Conservation (phyloP, 2,888 invertebrate species). For the Psylliodes chrysocephalus region DNA sequence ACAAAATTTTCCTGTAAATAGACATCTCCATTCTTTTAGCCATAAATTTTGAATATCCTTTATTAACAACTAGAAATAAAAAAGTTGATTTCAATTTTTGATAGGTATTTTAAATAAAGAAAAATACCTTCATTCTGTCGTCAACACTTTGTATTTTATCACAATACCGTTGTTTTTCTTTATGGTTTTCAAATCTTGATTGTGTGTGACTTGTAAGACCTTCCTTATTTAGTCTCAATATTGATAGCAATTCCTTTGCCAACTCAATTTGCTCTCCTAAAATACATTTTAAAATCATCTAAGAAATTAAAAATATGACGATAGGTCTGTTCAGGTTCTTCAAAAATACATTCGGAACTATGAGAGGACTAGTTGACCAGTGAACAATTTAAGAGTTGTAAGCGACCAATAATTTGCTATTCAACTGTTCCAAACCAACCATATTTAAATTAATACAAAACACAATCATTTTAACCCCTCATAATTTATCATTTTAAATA, state of each 20-base stretch:
- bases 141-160: conserved; percentile 43
- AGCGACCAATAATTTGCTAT: no score
- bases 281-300: no score
- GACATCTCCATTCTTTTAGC: conserved; percentile 72
- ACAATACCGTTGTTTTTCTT: conserved; percentile 49
- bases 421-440: no score
- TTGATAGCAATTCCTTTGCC: conserved; percentile 52
- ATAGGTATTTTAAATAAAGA: no score
- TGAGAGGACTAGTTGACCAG: no score
- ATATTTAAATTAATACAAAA: no score
- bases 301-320: no score
- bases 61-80: conserved; percentile 68
- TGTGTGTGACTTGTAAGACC: conserved; percentile 39
- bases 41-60: conserved; percentile 71
- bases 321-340: no score
- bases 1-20: conserved; percentile 70
- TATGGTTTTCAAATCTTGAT: conserved; percentile 30
- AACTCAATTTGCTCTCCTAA: conserved; percentile 45
- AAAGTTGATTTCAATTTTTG: conserved; percentile 5
- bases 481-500: no score
- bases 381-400: no score
- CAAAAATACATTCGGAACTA: no score
- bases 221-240: conserved; percentile 51
- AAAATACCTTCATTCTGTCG: conserved; percentile 47
- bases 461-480: no score